These are phyloP conservation scores for Stramonita haemastoma DNA, from an alignment of 2,888 invertebrate genomes.

Conservation along the genomic window DNA sequence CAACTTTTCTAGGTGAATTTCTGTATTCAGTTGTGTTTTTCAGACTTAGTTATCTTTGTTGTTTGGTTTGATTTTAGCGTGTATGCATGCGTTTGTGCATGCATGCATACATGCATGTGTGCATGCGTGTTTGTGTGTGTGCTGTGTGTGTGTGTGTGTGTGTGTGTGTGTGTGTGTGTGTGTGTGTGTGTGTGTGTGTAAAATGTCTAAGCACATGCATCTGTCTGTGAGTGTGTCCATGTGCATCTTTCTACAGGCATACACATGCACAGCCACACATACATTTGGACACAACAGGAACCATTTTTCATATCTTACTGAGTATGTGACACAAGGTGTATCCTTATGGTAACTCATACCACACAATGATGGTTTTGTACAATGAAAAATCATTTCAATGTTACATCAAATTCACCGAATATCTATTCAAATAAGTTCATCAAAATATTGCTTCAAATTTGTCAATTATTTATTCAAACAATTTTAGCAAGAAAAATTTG, in stretches of 20 bases:
- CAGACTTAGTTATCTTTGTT: not conserved
- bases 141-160: constrained; percentile 10
- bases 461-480: not conserved
- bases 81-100: not conserved
- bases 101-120: not conserved
- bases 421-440: not conserved
- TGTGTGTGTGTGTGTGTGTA: not conserved
- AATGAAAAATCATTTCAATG: not conserved
- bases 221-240: not conserved
- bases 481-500: not conserved
- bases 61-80: not conserved
- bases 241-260: not conserved
- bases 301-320: too few species aligned
- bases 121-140: not conserved
- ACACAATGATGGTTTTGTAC: not conserved
- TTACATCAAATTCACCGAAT: not conserved
- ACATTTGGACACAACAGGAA: not conserved
- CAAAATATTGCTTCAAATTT: not conserved
- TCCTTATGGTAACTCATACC: too few species aligned
- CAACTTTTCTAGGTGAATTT: not conserved
- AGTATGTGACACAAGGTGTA: too few species aligned
- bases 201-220: not conserved
- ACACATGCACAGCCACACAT: not conserved
- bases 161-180: not conserved
- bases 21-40: not conserved